Evolutionary conservation across 2,797 vertebrate species (phyloP), one percentile per base, ranked within the genome.

Genomic region (Fratercula arctica): DNA sequence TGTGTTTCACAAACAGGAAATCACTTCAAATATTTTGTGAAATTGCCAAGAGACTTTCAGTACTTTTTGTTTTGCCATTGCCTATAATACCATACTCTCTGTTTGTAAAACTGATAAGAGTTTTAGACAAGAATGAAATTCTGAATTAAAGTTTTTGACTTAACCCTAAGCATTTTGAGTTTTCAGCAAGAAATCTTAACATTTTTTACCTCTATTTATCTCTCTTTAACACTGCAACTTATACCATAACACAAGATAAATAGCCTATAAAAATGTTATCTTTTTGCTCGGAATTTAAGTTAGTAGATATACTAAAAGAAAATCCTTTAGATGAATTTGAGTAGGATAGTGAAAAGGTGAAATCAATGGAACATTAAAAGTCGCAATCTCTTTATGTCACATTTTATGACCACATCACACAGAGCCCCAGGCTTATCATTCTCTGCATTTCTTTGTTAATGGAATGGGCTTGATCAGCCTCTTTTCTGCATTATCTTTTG

Each of bases 351-450:
- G 78, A 97, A 97, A 97, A 97, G 86, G 91, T 90, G 76, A 98
- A 98, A 97, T 97, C 69, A 88, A 97, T 92, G 77, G 54, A 94
- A 97, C 95, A 93, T 95, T 97, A 96, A 96, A 97, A 97, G 74
- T 69, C 85, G 59, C 75, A 93, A 63, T 96, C 51, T 96, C 83
- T 96, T 97, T 94, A 96, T 93, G 84, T 95, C 91, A 96, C 41
- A 74, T 97, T 97, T 97, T 97, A 96, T 95, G 92, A 95, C 82
- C 81, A 92, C 69, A 92, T 97, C 92, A 81, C 63, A 88, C 82
- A 89, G 85, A 82, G 95, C 70, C 43, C 84, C 25, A 50, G 84
- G 67, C 81, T 96, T 73, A 92, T 93, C n/a, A 94, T 89, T 97
- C 83, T 92, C 78, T 93, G 46, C 75, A 92, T 97, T 96, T 95